phyloP scores from a whole-genome alignment of 2,113 vertebrate genomes.

The Phoenicopterus ruber region DNA sequence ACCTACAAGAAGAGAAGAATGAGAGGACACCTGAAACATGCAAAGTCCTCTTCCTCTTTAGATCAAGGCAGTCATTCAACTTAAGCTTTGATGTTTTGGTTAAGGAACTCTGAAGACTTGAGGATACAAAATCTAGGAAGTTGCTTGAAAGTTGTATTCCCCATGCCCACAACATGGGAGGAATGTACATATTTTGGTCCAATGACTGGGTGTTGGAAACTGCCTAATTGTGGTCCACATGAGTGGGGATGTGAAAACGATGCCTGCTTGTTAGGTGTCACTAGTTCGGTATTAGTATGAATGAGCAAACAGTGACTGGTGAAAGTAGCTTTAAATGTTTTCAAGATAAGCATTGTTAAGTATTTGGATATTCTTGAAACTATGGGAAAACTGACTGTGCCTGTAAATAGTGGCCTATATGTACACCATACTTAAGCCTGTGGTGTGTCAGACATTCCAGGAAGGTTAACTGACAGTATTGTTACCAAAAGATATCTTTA shows the following conservation, averaged over 20 bases:
- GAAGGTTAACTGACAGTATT: neutral
- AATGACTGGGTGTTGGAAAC: neutral
- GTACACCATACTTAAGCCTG: neutral
- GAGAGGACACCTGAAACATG: neutral
- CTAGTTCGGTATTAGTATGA: neutral
- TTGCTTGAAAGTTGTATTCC: neutral
- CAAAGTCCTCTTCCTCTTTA: neutral
- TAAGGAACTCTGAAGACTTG: neutral
- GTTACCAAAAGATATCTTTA: neutral
- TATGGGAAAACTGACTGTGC: neutral
- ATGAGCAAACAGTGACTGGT: neutral
- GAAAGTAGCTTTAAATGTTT: neutral
- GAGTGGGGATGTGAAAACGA: neutral
- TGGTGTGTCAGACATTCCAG: neutral
- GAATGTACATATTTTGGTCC: neutral
- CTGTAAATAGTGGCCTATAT: neutral
- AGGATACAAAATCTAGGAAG: neutral
- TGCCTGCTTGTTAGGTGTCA: accelerated
- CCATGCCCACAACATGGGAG: too few species aligned
- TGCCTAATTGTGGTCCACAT: neutral
- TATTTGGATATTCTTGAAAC: neutral
- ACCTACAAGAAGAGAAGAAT: neutral
- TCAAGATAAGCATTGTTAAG: neutral
- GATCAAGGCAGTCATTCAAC: neutral
- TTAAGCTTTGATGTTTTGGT: neutral